Conservation (phyloP, 1,140 invertebrate species). For the Acromyrmex heyeri region DNA sequence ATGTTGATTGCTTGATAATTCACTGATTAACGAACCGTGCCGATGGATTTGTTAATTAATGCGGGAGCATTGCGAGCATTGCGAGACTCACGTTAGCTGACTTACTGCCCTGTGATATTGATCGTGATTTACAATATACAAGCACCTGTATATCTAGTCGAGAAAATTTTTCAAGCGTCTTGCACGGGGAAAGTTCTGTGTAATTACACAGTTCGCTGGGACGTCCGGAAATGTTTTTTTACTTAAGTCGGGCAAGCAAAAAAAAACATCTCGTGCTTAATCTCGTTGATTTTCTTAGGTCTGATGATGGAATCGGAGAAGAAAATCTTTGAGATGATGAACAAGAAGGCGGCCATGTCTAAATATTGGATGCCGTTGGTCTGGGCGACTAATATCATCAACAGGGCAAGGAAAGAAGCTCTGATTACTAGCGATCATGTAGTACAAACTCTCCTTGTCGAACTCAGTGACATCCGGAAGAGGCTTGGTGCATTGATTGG, state of each 20-base stretch:
- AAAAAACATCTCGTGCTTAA: constrained; percentile 22
- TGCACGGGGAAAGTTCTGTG: constrained; percentile 57
- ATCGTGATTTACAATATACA: constrained; percentile 48
- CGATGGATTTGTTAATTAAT: constrained; percentile 59
- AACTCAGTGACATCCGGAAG: constrained; percentile 93
- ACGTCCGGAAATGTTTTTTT: constrained; percentile 64
- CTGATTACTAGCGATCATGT: constrained; percentile 94
- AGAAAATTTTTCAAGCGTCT: constrained; percentile 20
- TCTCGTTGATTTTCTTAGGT: constrained; percentile 87
- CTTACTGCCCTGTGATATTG: constrained; percentile 42
- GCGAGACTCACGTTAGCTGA: background rate
- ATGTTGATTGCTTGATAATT: constrained; percentile 54
- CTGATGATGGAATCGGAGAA: constrained; percentile 96
- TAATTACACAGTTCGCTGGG: constrained; percentile 42
- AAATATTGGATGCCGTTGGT: constrained; percentile 97
- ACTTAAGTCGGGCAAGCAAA: constrained; percentile 34
- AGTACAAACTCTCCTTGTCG: constrained; percentile 93
- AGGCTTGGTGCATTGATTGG: constrained; percentile 93
- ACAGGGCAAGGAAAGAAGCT: constrained; percentile 93
- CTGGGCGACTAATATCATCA: constrained; percentile 96
- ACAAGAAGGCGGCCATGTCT: constrained; percentile 94
- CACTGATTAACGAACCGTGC: constrained; percentile 60
- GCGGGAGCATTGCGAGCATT: constrained; percentile 16
- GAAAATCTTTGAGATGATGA: constrained; percentile 95
- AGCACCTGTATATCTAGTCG: background rate